Conservation (phyloP, 2,888 invertebrate genomes). For the Melipona beecheii region DNA sequence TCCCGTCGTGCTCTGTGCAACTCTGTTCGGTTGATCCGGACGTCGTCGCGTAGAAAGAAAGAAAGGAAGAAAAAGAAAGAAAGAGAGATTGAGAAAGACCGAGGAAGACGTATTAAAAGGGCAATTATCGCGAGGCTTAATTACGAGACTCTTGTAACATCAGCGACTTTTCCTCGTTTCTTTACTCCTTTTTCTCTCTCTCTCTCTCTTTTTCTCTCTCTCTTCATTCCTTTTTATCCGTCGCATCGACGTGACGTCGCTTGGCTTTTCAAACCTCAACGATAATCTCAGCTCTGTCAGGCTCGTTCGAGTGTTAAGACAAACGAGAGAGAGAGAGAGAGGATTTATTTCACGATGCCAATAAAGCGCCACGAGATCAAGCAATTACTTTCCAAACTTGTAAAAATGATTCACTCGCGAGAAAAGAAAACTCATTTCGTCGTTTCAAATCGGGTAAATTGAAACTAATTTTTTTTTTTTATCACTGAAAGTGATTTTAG, state of each 20-base stretch:
- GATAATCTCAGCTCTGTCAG: slow-evolving; percentile 43
- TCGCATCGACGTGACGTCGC: slow-evolving; percentile 16
- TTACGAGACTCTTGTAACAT: slow-evolving; percentile 69
- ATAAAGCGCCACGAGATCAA: slow-evolving; percentile 7
- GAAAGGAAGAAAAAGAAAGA: not conserved
- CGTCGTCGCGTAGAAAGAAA: slow-evolving; percentile 29
- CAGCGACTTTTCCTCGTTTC: slow-evolving; percentile 47
- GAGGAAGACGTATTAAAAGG: slow-evolving; percentile 64
- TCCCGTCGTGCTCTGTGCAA: slow-evolving; percentile 28
- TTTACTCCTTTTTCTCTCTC: not conserved
- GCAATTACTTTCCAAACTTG: not conserved
- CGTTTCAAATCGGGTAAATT: too few relatives aligned
- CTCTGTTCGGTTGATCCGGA: slow-evolving; percentile 47
- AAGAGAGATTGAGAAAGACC: not conserved
- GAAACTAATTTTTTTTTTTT: too few relatives aligned
- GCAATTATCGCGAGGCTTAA: slow-evolving; percentile 71
- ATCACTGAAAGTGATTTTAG: too few relatives aligned
- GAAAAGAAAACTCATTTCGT: not conserved
- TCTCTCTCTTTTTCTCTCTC: not conserved
- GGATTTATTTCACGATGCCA: slow-evolving; percentile 30
- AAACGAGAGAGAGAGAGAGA: slow-evolving; percentile 18
- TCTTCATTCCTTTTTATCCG: not conserved
- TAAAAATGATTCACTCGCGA: not conserved
- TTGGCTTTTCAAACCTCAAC: slow-evolving; percentile 30
- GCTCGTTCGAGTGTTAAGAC: slow-evolving; percentile 32